Conservation (phyloP, 2,797 vertebrate genomes). For the Knipowitschia caucasica region DNA sequence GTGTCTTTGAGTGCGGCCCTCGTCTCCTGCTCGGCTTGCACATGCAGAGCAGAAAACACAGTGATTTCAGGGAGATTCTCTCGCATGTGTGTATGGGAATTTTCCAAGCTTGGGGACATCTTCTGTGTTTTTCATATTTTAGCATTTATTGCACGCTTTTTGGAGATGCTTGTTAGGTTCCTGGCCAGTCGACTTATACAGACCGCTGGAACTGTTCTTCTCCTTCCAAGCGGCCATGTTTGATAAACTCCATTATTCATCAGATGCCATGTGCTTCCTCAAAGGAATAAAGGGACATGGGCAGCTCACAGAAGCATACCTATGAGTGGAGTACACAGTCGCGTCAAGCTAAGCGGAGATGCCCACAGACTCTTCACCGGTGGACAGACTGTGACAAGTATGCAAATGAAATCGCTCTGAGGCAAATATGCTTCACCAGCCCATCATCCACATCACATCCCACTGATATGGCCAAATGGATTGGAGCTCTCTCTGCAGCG, state of each 20-base stretch:
- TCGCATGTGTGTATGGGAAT: constrained; percentile 10
- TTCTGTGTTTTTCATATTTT: neutral
- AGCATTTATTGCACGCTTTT: neutral
- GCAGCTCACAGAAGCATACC: constrained; percentile 25
- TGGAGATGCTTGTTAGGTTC: neutral
- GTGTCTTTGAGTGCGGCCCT: constrained; percentile 7
- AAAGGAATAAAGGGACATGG: constrained; percentile 14
- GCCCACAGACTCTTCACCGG: constrained; percentile 51
- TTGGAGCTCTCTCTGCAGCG: constrained; percentile 38
- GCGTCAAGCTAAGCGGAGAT: constrained; percentile 40
- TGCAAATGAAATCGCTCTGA: constrained; percentile 68
- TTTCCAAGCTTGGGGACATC: neutral
- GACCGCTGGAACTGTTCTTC: constrained; percentile 37
- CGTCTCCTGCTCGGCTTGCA: neutral
- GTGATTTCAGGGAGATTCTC: neutral
- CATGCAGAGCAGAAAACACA: constrained; percentile 11
- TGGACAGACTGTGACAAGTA: constrained; percentile 64
- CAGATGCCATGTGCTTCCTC: constrained; percentile 4
- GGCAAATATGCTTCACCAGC: constrained; percentile 66
- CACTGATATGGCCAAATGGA: constrained; percentile 57
- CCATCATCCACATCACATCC: constrained; percentile 66
- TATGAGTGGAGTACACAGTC: constrained; percentile 34
- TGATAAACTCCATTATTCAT: constrained; percentile 13
- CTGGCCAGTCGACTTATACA: constrained; percentile 26
- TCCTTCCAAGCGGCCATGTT: constrained; percentile 10